Percentiles rank a stretch among this genome's conserved stretches.
These are phyloP conservation scores for Lamproptera curius DNA, from an alignment of 2,888 invertebrate species.

Conservation along the genomic window DNA sequence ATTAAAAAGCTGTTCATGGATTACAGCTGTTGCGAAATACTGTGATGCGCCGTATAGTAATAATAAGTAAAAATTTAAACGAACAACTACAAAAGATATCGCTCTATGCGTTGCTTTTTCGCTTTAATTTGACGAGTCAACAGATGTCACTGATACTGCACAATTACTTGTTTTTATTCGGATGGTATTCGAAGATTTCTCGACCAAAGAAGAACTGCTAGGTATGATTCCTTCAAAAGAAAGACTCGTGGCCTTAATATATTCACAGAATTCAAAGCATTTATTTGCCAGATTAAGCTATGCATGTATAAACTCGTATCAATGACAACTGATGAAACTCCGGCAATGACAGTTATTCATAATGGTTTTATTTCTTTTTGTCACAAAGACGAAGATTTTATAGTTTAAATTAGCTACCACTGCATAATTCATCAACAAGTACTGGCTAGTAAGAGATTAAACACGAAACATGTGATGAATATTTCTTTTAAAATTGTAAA, in stretches of 20 bases:
- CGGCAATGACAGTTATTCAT: constrained; percentile 26
- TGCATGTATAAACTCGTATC: constrained; percentile 27
- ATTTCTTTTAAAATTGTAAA: too few species aligned
- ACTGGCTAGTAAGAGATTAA: too few species aligned
- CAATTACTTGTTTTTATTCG: too few species aligned
- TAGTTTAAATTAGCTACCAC: constrained; percentile 27
- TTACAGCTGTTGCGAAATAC: too few species aligned
- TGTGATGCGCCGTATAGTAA: too few species aligned
- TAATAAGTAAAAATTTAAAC: constrained; percentile 24
- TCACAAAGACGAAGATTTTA: constrained; percentile 26
- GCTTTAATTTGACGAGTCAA: constrained; percentile 28
- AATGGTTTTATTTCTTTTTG: constrained; percentile 27
- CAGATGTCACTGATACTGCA: too few species aligned
- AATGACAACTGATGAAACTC: too few species aligned
- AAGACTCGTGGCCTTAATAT: too few species aligned
- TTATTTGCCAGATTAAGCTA: constrained; percentile 25
- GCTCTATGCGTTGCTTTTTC: constrained; percentile 25
- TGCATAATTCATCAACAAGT: constrained; percentile 26
- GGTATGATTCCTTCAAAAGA: constrained; percentile 29
- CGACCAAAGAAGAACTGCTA: constrained; percentile 26
- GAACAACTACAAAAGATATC: constrained; percentile 25
- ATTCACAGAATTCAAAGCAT: constrained; percentile 24
- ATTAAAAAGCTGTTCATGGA: constrained; percentile 16
- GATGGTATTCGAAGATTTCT: too few species aligned
- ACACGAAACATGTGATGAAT: too few species aligned